phyloP scores from a whole-genome alignment of 1,140 invertebrate genomes.

The Drosophila obscura region DNA sequence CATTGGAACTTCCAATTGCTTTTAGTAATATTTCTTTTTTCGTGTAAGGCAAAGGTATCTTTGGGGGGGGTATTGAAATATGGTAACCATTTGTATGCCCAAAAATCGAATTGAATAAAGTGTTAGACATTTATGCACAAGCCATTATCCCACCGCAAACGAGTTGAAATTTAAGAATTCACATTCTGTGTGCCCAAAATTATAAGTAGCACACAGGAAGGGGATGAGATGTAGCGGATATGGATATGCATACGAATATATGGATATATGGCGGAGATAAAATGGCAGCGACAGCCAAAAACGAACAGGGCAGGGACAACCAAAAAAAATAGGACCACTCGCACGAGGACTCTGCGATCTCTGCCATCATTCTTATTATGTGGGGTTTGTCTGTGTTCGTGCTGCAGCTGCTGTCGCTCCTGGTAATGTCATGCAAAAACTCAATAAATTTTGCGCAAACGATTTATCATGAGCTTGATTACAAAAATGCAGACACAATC shows the following conservation, averaged over 20 bases:
- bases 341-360: neutral
- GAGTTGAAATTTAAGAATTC: too few relatives aligned
- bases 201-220: neutral
- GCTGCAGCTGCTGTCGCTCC: conserved; percentile 60
- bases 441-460: conserved; percentile 79
- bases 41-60: too few relatives aligned
- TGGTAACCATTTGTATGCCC: neutral
- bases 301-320: neutral
- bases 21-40: neutral
- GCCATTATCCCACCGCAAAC: too few relatives aligned
- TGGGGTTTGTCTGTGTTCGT: conserved; percentile 13
- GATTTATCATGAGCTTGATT: conserved; percentile 81
- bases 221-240: too few relatives aligned
- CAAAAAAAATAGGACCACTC: conserved; percentile 4
- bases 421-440: conserved; percentile 76
- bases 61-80: neutral
- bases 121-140: too few relatives aligned
- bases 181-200: neutral
- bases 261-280: too few relatives aligned
- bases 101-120: too few relatives aligned
- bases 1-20: neutral
- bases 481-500: conserved; percentile 78
- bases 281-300: too few relatives aligned
- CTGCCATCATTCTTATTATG: conserved; percentile 28
- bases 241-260: too few relatives aligned